Evolutionary conservation across 2,888 invertebrate genomes (phyloP).

Genomic region (Coenonympha glycerion): DNA sequence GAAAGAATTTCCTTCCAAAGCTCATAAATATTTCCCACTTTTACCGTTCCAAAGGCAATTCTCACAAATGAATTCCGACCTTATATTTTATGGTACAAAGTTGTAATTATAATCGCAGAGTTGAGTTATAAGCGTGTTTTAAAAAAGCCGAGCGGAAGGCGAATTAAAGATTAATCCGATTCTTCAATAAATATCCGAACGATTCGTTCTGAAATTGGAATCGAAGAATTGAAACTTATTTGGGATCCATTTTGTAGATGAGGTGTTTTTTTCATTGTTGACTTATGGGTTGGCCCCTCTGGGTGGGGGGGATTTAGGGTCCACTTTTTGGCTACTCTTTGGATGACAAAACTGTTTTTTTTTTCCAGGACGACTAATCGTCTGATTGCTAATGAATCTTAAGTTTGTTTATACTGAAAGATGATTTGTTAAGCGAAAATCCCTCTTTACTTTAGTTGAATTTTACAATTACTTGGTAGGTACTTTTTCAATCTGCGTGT

Average conservation of each 20-base stretch:
- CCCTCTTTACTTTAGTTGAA: neutral
- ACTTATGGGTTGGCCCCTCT: no score
- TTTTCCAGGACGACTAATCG: constrained; percentile 22
- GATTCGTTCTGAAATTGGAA: constrained; percentile 67
- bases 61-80: constrained; percentile 32
- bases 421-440: neutral
- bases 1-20: constrained; percentile 74
- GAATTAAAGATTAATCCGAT: constrained; percentile 73
- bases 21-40: constrained; percentile 75
- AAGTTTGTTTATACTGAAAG: neutral
- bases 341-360: constrained; percentile 3
- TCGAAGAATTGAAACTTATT: constrained; percentile 46
- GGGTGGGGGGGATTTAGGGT: constrained; percentile 26
- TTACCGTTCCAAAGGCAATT: constrained; percentile 51
- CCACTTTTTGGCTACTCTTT: constrained; percentile 11
- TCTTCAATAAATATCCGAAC: constrained; percentile 70
- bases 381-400: constrained; percentile 11
- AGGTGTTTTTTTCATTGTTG: constrained; percentile 60
- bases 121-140: constrained; percentile 65
- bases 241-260: constrained; percentile 69
- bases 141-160: constrained; percentile 54
- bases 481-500: neutral
- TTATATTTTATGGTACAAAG: constrained; percentile 33
- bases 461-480: neutral
- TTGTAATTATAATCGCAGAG: constrained; percentile 28